Evolutionary conservation across 2,113 vertebrate genomes (phyloP).

Genomic region (Salvator merianae): DNA sequence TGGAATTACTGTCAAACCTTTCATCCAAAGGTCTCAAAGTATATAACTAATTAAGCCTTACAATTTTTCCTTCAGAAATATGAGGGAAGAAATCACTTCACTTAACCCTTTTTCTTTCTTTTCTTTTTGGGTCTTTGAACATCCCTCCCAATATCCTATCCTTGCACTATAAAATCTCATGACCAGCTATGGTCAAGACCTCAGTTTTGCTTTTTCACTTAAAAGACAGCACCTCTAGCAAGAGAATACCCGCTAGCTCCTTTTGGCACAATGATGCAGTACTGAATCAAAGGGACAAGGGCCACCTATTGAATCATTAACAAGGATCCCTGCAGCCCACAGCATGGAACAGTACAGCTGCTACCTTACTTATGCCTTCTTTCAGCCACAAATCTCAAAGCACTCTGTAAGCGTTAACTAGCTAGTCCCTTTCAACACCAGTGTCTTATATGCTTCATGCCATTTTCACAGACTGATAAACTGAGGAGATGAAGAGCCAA

Average conservation of each 20-base stretch:
- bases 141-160: constrained; percentile 5
- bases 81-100: constrained; percentile 1
- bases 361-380: constrained; percentile 20
- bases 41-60: constrained; percentile 5
- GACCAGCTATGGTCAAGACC: constrained; percentile 23
- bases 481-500: constrained; percentile 10
- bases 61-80: not conserved
- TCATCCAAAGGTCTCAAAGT: not conserved
- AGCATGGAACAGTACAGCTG: constrained; percentile 29
- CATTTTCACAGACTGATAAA: constrained; percentile 11
- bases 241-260: constrained; percentile 18
- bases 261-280: constrained; percentile 21
- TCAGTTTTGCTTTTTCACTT: constrained; percentile 32
- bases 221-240: constrained; percentile 28
- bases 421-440: not conserved
- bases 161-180: constrained; percentile 11
- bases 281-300: constrained; percentile 37
- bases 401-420: constrained; percentile 7
- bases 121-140: constrained; percentile 16
- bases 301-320: constrained; percentile 39
- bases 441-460: not conserved
- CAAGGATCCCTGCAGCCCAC: constrained; percentile 23
- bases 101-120: not conserved
- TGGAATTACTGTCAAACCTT: not conserved
- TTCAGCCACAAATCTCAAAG: constrained; percentile 18